Conservation (phyloP, 1,140 invertebrate species). For the Tribolium madens region DNA sequence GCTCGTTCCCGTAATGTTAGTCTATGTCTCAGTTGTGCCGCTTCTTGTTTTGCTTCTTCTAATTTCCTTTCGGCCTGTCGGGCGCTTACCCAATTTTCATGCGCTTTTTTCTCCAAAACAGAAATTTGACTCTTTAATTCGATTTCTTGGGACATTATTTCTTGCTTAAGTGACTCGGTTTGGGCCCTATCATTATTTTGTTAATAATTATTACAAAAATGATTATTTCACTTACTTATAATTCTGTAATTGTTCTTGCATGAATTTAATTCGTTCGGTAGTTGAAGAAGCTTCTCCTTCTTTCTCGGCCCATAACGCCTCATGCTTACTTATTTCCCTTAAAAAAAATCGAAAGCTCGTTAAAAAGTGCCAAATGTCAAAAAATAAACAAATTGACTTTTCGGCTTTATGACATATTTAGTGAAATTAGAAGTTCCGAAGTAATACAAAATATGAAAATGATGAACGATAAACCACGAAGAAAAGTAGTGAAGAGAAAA, state of each 20-base stretch:
- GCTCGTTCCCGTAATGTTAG: conserved; percentile 74
- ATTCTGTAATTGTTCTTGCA: conserved; percentile 84
- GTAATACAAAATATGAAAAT: conserved; percentile 8
- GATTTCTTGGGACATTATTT: conserved; percentile 84
- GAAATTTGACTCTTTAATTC: conserved; percentile 81
- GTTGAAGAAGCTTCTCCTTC: conserved; percentile 85
- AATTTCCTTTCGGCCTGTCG: conserved; percentile 80
- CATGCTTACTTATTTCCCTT: conserved; percentile 83
- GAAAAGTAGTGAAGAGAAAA: not conserved
- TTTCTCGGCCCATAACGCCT: conserved; percentile 84
- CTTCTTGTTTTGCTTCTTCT: conserved; percentile 81
- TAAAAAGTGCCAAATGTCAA: conserved; percentile 4
- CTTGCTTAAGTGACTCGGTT: conserved; percentile 80
- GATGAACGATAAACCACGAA: not conserved
- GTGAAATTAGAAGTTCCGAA: conserved; percentile 6
- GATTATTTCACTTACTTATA: conserved; percentile 75
- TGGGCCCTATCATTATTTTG: conserved; percentile 69
- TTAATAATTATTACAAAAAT: too few relatives aligned
- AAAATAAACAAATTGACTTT: conserved; percentile 29
- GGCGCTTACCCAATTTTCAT: conserved; percentile 82
- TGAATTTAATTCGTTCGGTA: conserved; percentile 79
- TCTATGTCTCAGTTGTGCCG: conserved; percentile 78
- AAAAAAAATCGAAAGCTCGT: conserved; percentile 58
- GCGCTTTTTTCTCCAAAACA: conserved; percentile 79
- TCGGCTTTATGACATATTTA: conserved; percentile 4